Evolutionary conservation across 2,113 vertebrate species (phyloP), one percentile per base, ranked within the genome.

Genomic region (Pachycephala philippinensis): DNA sequence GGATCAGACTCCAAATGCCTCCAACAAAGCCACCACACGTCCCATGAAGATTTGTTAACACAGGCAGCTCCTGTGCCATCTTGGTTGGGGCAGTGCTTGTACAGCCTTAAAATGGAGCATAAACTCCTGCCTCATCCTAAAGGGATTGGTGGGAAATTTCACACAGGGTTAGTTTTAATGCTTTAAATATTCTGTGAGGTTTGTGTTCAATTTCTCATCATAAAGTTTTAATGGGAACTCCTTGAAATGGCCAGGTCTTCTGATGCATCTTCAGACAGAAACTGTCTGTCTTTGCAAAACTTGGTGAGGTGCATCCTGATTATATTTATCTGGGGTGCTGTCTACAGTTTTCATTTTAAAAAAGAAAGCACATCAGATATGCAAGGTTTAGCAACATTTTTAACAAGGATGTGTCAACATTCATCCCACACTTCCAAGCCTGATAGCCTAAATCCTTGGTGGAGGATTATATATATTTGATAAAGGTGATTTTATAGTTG

Each of bases 181-280:
- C 65, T 78, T 75, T 69, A 85, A 96, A 84, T 94, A 84, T 84
- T 92, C 92, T 13, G n/a, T 44, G 79, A 91, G 65, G 68, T 86
- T 93, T 80, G 85, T 22, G 61, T 93, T 95, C 92, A 81, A 84
- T 95, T 94, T 92, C 93, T 93, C 72, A 19, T 81, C 88, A 90
- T 96, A 96, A 97, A 96, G 80, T 90, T 96, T 96, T 96, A 97
- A 96, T 96, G 92, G 95, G 57, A 82, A 35, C 65, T 71, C 92
- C 89, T 89, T 60, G 83, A 93, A 96, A 96, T 60, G 70, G 90
- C 79, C 87, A 88, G 85, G 31, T 90, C 84, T 69, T 74, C 88
- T n/a, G 83, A 71, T 76, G 75, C 50, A n/a, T 81, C 93, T 89
- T 84, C 77, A 87, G 78, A n/a, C 28, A 92, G 87, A 95, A 95